Conservation (phyloP, 2,888 invertebrate species). For the Zygothrica quintamaculata region DNA sequence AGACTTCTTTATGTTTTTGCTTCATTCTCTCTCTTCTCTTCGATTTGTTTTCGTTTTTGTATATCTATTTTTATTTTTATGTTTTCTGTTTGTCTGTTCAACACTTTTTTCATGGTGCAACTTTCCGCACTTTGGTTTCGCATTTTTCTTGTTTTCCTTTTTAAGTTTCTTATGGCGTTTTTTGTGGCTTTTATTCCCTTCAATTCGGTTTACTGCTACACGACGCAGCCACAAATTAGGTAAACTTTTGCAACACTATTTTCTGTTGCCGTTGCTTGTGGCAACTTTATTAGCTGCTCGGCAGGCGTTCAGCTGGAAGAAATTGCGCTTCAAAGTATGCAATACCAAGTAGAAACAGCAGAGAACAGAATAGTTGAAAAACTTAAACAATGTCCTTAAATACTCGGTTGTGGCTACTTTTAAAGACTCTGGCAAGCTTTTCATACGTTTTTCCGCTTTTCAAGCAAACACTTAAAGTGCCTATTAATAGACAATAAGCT, state of each 20-base stretch:
- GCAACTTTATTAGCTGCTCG: slow-evolving; percentile 66
- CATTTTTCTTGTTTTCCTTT: slow-evolving; percentile 6
- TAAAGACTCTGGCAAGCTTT: slow-evolving; percentile 16
- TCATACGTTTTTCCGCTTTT: too few relatives aligned
- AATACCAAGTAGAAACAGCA: slow-evolving; percentile 4
- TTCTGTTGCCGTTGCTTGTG: slow-evolving; percentile 27
- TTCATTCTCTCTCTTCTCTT: too few relatives aligned
- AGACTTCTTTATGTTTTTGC: too few relatives aligned
- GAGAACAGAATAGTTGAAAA: slow-evolving; percentile 1
- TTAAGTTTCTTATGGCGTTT: slow-evolving; percentile 10
- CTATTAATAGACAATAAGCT: slow-evolving; percentile 50
- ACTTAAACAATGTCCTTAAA: slow-evolving; percentile 18
- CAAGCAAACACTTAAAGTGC: slow-evolving; percentile 13
- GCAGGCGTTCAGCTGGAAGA: slow-evolving; percentile 61
- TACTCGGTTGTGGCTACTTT: slow-evolving; percentile 8
- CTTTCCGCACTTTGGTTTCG: slow-evolving; percentile 45
- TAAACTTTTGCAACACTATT: slow-evolving; percentile 51
- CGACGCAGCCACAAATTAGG: slow-evolving; percentile 63
- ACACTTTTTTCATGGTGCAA: slow-evolving; percentile 32
- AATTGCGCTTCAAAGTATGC: slow-evolving; percentile 28
- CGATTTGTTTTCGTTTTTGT: slow-evolving; percentile 3
- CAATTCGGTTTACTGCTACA: slow-evolving; percentile 24
- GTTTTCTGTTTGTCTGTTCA: neutral
- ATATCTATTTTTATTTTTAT: neutral
- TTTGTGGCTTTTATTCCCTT: slow-evolving; percentile 16